These are phyloP conservation scores for Penaeus monodon DNA, from an alignment of 2,888 invertebrate genomes.

Conservation along the genomic window DNA sequence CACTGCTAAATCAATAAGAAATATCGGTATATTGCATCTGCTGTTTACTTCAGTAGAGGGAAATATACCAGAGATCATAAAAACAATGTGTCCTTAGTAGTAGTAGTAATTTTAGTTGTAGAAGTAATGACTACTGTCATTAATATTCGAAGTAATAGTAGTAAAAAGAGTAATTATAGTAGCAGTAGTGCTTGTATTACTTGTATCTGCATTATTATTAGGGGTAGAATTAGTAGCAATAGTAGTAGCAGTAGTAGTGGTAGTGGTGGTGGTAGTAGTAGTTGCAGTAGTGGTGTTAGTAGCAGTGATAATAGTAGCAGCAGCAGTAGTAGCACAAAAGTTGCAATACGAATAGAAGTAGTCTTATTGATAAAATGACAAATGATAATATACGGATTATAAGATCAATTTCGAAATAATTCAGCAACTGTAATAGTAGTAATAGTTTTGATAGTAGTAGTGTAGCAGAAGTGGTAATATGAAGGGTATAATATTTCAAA, in stretches of 20 bases:
- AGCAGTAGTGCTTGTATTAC: slow-evolving; percentile 12
- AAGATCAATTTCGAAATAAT: too few relatives aligned
- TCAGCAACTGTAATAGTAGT: too few relatives aligned
- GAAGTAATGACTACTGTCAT: not conserved
- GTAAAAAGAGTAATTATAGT: slow-evolving; percentile 14
- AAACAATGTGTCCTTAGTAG: not conserved
- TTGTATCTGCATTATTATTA: slow-evolving; percentile 10
- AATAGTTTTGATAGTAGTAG: too few relatives aligned
- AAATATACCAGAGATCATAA: too few relatives aligned
- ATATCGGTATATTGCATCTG: too few relatives aligned
- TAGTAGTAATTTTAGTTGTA: not conserved
- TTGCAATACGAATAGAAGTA: not conserved
- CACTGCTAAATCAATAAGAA: too few relatives aligned
- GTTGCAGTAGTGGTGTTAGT: not conserved
- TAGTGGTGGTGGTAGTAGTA: not conserved
- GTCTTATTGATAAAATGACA: not conserved
- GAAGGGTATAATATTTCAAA: too few relatives aligned
- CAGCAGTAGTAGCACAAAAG: not conserved
- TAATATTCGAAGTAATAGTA: not conserved
- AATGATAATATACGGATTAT: too few relatives aligned
- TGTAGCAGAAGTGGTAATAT: too few relatives aligned
- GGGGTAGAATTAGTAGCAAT: slow-evolving; percentile 3
- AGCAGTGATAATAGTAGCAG: slow-evolving; percentile 7
- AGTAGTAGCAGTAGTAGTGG: slow-evolving; percentile 17
- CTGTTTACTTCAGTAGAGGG: too few relatives aligned